These are phyloP conservation scores for Melanostigma gelatinosum DNA, from an alignment of 2,113 vertebrate genomes.

Conservation along the genomic window DNA sequence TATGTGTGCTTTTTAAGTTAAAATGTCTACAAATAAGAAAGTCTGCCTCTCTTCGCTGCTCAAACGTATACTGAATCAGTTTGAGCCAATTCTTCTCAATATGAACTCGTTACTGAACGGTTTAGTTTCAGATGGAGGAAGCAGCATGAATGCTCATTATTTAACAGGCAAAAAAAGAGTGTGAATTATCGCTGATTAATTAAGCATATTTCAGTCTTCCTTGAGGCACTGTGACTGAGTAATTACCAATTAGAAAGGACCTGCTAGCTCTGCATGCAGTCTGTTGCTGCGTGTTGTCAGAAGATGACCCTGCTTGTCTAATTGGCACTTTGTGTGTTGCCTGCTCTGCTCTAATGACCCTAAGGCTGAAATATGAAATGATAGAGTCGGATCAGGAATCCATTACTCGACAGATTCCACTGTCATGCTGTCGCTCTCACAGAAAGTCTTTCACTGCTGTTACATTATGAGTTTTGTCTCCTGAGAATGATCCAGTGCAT, in stretches of 20 bases:
- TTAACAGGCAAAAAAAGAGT: neutral
- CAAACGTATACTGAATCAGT: neutral
- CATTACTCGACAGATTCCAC: neutral
- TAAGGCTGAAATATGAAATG: slow-evolving; percentile 7
- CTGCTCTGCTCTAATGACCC: slow-evolving; percentile 40
- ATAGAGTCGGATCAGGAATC: neutral
- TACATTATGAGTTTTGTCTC: neutral
- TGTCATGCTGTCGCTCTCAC: neutral
- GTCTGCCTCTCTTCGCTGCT: neutral
- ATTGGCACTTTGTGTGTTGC: slow-evolving; percentile 18
- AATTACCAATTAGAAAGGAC: slow-evolving; percentile 29
- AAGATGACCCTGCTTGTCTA: slow-evolving; percentile 15
- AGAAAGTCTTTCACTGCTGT: neutral
- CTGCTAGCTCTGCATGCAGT: slow-evolving; percentile 11
- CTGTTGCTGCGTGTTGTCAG: slow-evolving; percentile 23
- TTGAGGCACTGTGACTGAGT: slow-evolving; percentile 14
- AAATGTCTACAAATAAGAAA: neutral
- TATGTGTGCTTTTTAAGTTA: neutral
- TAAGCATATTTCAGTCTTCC: slow-evolving; percentile 13
- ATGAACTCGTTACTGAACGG: neutral
- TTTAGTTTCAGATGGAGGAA: neutral
- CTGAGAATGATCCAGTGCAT: neutral
- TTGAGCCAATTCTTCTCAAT: neutral
- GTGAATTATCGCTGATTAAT: slow-evolving; percentile 23
- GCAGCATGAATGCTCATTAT: neutral